These are phyloP conservation scores for Indicator indicator DNA, from an alignment of 2,113 vertebrate genomes.

Conservation along the genomic window DNA sequence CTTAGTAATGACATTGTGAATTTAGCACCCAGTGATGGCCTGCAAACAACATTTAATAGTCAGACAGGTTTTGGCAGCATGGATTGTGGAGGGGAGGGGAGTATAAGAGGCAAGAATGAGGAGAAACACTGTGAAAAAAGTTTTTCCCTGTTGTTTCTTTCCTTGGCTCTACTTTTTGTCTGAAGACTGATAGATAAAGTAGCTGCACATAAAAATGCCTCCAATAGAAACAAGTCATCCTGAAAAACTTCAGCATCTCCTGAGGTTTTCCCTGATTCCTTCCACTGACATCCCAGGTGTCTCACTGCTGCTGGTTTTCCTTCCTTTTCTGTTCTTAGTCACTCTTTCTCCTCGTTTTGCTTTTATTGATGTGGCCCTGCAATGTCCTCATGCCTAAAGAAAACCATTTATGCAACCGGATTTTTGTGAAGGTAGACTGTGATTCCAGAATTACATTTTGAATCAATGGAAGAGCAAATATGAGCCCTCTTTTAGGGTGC, in stretches of 20 bases:
- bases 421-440: background rate
- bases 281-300: background rate
- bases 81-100: background rate
- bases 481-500: background rate
- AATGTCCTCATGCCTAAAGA: background rate
- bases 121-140: background rate
- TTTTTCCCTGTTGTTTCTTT: background rate
- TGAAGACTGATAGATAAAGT: background rate
- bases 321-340: background rate
- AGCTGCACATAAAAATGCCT: background rate
- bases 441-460: background rate
- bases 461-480: background rate
- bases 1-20: background rate
- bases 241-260: background rate
- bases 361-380: background rate
- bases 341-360: background rate
- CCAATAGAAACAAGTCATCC: background rate
- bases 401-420: background rate
- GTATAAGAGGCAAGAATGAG: background rate
- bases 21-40: background rate
- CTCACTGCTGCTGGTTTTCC: background rate
- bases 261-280: background rate
- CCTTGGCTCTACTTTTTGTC: background rate
- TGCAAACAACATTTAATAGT: conserved; percentile 4
- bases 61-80: background rate